phyloP scores from a whole-genome alignment of 2,797 vertebrate species.

The Anas flavirostris region DNA sequence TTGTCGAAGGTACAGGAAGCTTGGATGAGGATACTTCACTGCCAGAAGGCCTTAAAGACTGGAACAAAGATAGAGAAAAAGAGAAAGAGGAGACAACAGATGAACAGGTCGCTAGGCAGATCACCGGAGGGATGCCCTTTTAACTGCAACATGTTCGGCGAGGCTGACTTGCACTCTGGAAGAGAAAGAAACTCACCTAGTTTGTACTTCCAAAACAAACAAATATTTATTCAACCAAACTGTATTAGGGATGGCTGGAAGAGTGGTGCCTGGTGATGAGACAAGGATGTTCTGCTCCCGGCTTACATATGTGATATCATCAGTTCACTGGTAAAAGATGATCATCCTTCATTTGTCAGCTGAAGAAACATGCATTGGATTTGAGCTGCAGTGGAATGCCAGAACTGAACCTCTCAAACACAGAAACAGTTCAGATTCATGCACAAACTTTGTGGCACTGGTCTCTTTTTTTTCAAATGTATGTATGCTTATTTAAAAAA shows the following conservation, averaged over 20 bases:
- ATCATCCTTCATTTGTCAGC: background rate
- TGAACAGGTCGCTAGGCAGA: slow-evolving; percentile 86
- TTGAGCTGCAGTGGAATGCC: slow-evolving; percentile 33
- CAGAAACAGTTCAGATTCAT: slow-evolving; percentile 26
- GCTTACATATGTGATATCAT: background rate
- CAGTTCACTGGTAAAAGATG: slow-evolving; percentile 2
- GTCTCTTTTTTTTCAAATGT: background rate
- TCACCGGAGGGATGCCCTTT: slow-evolving; percentile 85
- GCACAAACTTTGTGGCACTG: slow-evolving; percentile 14
- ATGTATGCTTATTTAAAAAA: background rate
- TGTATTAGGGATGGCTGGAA: slow-evolving; percentile 40
- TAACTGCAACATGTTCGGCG: slow-evolving; percentile 61
- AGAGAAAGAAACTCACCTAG: slow-evolving; percentile 19
- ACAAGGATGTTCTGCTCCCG: background rate
- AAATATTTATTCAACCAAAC: slow-evolving; percentile 59
- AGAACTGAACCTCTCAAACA: background rate
- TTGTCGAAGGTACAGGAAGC: slow-evolving; percentile 95
- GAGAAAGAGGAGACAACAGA: slow-evolving; percentile 84
- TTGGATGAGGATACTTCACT: slow-evolving; percentile 93
- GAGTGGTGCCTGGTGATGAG: background rate
- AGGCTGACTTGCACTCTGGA: slow-evolving; percentile 42
- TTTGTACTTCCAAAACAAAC: slow-evolving; percentile 24
- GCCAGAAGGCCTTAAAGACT: slow-evolving; percentile 94
- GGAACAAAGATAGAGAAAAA: slow-evolving; percentile 89
- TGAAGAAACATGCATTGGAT: background rate